Base-by-base conservation (phyloP, 2,113 vertebrate species). In the Podarcis raffonei region DNA sequence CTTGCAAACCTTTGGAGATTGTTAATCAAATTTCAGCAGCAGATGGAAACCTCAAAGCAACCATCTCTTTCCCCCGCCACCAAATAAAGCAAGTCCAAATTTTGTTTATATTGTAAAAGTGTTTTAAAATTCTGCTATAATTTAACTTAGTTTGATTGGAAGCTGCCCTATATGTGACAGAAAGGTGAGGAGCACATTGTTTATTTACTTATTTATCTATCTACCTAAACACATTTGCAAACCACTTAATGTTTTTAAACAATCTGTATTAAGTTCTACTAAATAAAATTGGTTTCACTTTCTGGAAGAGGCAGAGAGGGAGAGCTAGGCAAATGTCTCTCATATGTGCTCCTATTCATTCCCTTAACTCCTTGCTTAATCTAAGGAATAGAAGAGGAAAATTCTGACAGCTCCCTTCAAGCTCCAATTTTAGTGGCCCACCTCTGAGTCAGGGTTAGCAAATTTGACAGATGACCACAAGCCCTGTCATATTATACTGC, bases 391-490 rank as follows among this genome's bases (percentile, higher is more conserved):
- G 75, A 66, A n/a, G 25, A 22, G 68, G 69, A n/a, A 20, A 65
- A 66, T 39, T 11, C 59, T 78, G 59, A 77, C 37, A 86, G 74
- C 59, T 86, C 27, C 59, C 37, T 66, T 78, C 59, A 86, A 86
- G 13, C 12, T 62, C 65, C 75, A 78, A 7, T 86, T 78, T 66
- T 78, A 22, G 59, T 66, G 59, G 59, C 35, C 59, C 30, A 42
- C 75, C 18, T 78, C 74, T 48, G 11, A 62, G 37, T 39, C 84
- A 78, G 25, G 30, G 16, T 42, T 78, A 66, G 18, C 25, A 48
- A 78, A 78, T 68, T 27, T 78, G 74, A 86, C 85, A 86, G 62
- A 76, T 85, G 72, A 62, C 53, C 53, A 62, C 53, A 86, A 66
- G 75, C 6, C 16, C 65, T 69, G 37, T 48, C 25, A 84, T 48